Evolutionary conservation across 2,888 invertebrate genomes (phyloP), one percentile per base, ranked within the genome.

Genomic region (Lomographa bimaculata): DNA sequence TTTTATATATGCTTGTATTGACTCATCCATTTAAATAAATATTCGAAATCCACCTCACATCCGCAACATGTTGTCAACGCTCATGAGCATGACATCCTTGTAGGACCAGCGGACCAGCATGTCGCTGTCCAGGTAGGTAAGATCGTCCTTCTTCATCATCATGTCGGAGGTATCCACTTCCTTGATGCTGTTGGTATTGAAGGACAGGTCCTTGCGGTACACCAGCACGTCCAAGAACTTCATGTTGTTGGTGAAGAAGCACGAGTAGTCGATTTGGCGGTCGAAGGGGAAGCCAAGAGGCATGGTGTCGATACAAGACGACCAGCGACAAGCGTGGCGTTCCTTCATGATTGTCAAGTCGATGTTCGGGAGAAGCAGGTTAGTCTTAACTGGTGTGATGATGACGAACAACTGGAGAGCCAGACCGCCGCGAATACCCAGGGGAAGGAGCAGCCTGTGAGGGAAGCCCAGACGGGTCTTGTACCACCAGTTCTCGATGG

Each of bases 241-340:
- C 81, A 92, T 92, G 84, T 95, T 95, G 54, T 89, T 90, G 8
- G 92, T 91, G 63, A 85, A 89, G 90, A 92, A 94, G 49, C 72
- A 63, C 27, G 84, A 79, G 51, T 90, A 81, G 40, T 91, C 85
- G 63, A 94, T 90, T 17, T 81, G 82, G 50, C 94, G 91, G 77
- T 96, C 94, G 85, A 95, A 92, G 54, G 95, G 95, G 90, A 92
- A 96, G 43, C 94, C 94, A 55, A 93, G 86, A 1, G 94, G 91
- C 70, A 90, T 90, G 28, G 85, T 90, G 75, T 95, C 94, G 50
- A 92, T 76, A 48, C 86, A 89, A 3, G 76, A 82, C 60, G 91
- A 71, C 71, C 90, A 91, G 63, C 86, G 86, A 54, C 90, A 91
- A 44, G 90, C 77, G 52, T 84, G 90, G 41, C 90, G 86, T 30